Evolutionary conservation across 2,797 vertebrate genomes (phyloP), one percentile per base, ranked within the genome.

Genomic region (Coreius guichenoti): DNA sequence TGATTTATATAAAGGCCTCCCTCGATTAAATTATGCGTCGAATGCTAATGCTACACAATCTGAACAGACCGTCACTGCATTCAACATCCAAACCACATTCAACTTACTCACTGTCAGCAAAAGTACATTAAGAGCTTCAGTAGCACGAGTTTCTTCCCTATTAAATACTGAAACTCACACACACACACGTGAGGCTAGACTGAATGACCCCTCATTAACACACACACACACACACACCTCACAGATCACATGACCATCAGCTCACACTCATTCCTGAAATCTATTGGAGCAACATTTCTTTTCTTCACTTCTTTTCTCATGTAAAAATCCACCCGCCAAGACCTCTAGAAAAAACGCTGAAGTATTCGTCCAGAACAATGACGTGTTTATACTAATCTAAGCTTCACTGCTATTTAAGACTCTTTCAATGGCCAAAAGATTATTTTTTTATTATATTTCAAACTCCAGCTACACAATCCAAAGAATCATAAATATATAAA

Each of bases 211-310:
- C 77, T 80, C 61, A 33, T 49, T 31, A 51, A 31, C 58, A 43
- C 33, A 77, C 19, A 67, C 23, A 74, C 31, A 76, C 17, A 49
- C n/a, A 76, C 77, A 67, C 31, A 11, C 26, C 47, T n/a, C 33
- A 47, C n/a, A 73, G 69, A 73, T 82, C 68, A 82, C 80, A 61
- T 82, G 81, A 82, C 39, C 81, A 74, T 56, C 39, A 9, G 81
- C 39, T 82, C 56, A 74, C 29, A 63, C 51, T 47, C 56, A 47
- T 47, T 82, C 26, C 69, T 74, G 54, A 73, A 80, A 65, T 80
- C 61, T 49, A 80, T 43, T 29, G 26, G 39, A 3, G n/a, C 43
- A n/a, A 45, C 12, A 11, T 47, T 47, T 77, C 4, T 58, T 77
- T 56, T 77, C 54, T n/a, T 61, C 17, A 29, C 3, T 31, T 73